Evolutionary conservation across 2,797 vertebrate species (phyloP), one percentile per base, ranked within the genome.

Genomic region (Nannoperca obscura): DNA sequence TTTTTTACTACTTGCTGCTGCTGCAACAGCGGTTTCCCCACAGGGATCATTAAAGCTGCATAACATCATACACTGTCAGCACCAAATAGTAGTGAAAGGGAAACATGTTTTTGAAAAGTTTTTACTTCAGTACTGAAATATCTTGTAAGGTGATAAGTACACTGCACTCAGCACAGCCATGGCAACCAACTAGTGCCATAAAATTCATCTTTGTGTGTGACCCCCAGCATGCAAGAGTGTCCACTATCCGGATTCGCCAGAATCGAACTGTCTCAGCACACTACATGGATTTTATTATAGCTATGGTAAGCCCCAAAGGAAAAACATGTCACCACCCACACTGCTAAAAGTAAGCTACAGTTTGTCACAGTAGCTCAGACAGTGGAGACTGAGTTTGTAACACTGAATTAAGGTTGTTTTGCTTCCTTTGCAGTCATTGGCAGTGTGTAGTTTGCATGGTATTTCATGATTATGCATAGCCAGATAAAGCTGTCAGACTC

Each of bases 1-100:
- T 71, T 74, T 83, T 30, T 80, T 66, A 69, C 74, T 69, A 68
- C 73, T 82, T 70, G 74, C 67, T 85, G 62, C 71, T 78, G 62
- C 71, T 78, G 86, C 79, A 75, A 69, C 79, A 81, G 81, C 32
- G 20, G 68, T 90, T 89, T 86, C 66, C 79, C 83, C 84, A 71
- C 80, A 88, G 84, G 81, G 86, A 91, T 89, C 82, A 88, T 92
- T 90, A 92, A 86, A 84, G 81, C 81, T 84, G 80, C 49, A 77
- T 63, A 78, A 78, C 76, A 83, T 88, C 77, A 81, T 74, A 83
- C 64, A 80, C 63, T 80, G 70, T 53, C 70, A 89, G 75, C 71
- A 61, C 80, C 80, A 74, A 86, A 89, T 50, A 70, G 70, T 19
- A 22, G 53, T 69, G 54, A 82, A 88, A 80, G 50, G 10, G 61